Evolutionary conservation across 2,113 vertebrate genomes (phyloP).

Genomic region (Chamaea fasciata): DNA sequence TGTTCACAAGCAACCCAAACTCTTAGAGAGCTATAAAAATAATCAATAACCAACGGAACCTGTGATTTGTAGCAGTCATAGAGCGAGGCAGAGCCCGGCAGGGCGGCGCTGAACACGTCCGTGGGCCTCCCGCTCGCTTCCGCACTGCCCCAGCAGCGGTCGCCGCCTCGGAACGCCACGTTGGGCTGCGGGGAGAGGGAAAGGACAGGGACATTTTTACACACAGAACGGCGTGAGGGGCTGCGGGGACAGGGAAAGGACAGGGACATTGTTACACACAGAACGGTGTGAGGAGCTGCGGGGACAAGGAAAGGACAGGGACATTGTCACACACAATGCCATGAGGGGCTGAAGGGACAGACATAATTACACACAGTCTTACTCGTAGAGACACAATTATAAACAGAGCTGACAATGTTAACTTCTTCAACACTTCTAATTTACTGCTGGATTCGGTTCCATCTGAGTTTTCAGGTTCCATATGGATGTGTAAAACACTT

Average conservation of each 20-base stretch:
- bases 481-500: background rate
- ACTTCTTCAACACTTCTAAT: background rate
- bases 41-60: background rate
- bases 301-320: background rate
- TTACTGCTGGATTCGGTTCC: background rate
- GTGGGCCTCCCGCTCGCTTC: constrained; percentile 43
- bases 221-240: rapidly evolving
- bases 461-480: background rate
- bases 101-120: constrained; percentile 52
- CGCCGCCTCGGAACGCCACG: constrained; percentile 41
- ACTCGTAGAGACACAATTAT: background rate
- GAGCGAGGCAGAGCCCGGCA: constrained; percentile 53
- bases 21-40: background rate
- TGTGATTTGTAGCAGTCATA: constrained; percentile 71
- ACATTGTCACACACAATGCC: background rate
- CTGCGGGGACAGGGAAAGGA: background rate
- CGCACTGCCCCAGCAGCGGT: constrained; percentile 44
- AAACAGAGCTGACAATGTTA: background rate
- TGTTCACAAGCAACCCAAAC: background rate
- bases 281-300: no score
- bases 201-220: no score
- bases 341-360: background rate
- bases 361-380: background rate
- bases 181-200: constrained; percentile 29
- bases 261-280: no score